A percentile compares a stretch with the other conserved stretches of the same genome.
Conservation (phyloP, 2,113 vertebrate species). For the Phalacrocorax carbo region DNA sequence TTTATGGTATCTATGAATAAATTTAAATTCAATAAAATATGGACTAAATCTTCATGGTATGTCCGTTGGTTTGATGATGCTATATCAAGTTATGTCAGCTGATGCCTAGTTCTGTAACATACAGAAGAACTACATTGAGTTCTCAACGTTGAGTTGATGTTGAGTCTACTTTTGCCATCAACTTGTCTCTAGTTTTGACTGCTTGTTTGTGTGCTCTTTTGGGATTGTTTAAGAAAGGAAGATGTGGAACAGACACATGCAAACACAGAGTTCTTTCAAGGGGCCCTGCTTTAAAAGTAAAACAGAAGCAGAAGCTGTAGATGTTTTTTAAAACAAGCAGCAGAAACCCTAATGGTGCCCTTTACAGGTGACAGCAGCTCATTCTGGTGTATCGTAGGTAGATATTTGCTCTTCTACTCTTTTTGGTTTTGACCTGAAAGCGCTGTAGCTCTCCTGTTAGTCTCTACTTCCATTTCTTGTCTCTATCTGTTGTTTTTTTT, state of each 20-base stretch:
- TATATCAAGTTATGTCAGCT: neutral
- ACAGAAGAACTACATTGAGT: neutral
- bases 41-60: neutral
- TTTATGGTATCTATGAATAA: neutral
- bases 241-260: neutral
- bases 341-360: neutral
- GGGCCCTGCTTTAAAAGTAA: neutral
- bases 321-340: neutral
- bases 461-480: neutral
- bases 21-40: neutral
- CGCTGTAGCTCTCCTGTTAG: neutral
- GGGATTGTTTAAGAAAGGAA: neutral
- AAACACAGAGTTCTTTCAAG: neutral
- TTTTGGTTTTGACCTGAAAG: neutral
- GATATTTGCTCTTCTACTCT: neutral
- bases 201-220: neutral
- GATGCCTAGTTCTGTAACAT: neutral
- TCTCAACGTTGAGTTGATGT: too few relatives aligned
- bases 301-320: neutral
- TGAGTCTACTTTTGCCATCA: neutral
- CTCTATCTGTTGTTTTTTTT: neutral
- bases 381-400: neutral
- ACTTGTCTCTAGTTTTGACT: neutral
- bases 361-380: neutral
- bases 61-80: neutral